Base-by-base conservation (phyloP, 2,888 invertebrate genomes). In the Stenolophus ochropezus region DNA sequence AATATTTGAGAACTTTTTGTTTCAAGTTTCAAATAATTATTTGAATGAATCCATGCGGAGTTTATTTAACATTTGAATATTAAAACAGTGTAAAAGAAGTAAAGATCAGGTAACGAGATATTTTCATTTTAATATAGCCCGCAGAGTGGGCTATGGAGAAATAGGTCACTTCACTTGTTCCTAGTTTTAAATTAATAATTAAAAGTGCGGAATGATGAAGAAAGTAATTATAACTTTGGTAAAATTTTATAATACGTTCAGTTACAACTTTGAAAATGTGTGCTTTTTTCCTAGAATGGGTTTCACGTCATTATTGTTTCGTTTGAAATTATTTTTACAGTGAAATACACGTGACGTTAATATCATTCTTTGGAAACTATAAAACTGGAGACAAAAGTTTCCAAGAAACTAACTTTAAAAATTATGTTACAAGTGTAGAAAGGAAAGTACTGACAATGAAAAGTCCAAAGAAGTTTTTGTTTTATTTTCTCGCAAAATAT, bases 201-300 rank as follows among this genome's bases (percentile, higher is more conserved):
- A 61, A 61, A 61, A 61, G 23, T 25, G n/a, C 61, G 25, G 61
- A 61, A 61, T 61, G 4, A 61, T 61, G 61, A 23, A 25, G 14
- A 25, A 61, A 61, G 61, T 61, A 61, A 61, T 61, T 61, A 61
- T 61, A 61, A 61, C 23, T 61, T 61, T 61, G 11, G n/a, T 61
- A 25, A 23, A 61, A 61, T 61, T 61, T 61, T 61, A 61, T 61
- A 61, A 23, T 61, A 61, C 61, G 61, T 61, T 25, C 61, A 11
- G 61, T 14, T 61, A 61, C 11, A 61, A 61, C n/a, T 61, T 61
- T 61, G 23, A 8, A 61, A 61, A 11, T 61, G 25, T 61, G 25
- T 23, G 61, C 23, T 61, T 61, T 61, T 61, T 61, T 2, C 14
- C 3, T 8, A n/a, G n/a, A 14, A n/a, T 27, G 23, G 23, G 23